Conservation (phyloP, 2,113 vertebrate genomes). For the Amazona vittata region DNA sequence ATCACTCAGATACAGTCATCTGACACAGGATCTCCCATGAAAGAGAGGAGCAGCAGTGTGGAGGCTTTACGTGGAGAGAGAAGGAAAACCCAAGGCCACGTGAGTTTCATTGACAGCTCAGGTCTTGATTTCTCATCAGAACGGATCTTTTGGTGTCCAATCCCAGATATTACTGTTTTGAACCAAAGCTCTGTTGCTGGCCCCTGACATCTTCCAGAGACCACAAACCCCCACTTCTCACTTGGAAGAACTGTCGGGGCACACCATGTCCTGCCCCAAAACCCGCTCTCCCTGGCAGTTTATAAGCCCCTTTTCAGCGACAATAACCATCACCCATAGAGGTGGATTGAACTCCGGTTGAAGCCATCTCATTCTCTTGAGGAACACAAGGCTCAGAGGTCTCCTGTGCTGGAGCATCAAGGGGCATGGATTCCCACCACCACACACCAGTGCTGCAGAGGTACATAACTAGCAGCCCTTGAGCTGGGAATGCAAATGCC, state of each 20-base stretch:
- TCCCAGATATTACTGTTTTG: rapidly evolving
- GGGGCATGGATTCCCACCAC: not conserved
- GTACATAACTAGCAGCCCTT: not conserved
- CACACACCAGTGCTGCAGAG: not conserved
- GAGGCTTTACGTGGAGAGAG: not conserved
- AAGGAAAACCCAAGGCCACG: not conserved
- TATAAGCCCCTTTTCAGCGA: rapidly evolving
- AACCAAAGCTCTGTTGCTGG: no score
- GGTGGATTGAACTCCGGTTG: not conserved
- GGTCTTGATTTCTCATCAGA: not conserved
- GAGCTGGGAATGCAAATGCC: not conserved
- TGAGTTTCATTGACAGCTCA: not conserved
- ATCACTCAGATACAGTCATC: rapidly evolving
- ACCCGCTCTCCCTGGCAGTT: no score
- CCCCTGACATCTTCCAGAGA: not conserved
- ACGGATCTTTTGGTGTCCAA: not conserved
- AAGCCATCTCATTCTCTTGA: not conserved
- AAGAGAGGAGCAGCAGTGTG: not conserved
- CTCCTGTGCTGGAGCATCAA: not conserved
- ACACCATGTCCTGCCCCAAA: not conserved
- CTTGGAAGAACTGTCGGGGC: not conserved
- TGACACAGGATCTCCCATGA: rapidly evolving
- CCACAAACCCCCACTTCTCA: rapidly evolving
- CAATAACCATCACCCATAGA: not conserved
- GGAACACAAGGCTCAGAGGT: not conserved